Evolutionary conservation across 1,140 invertebrate species (phyloP), one percentile per base, ranked within the genome.

Genomic region (Zeugodacus cucurbitae): DNA sequence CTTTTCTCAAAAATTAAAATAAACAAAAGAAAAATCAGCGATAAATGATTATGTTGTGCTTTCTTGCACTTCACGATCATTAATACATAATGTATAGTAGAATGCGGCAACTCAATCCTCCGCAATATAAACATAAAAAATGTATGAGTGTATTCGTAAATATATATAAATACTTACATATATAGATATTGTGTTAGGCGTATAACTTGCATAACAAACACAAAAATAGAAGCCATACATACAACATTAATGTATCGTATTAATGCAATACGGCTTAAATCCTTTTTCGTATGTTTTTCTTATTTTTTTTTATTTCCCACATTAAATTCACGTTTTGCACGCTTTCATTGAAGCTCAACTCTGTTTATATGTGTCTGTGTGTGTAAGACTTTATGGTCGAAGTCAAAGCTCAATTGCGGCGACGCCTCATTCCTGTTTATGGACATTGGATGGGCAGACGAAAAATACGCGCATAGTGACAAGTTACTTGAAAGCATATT

Each of bases 241-340:
- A 32, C 29, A 11, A 29, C 26, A 62, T 29, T 10, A n/a, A n/a
- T n/a, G n/a, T n/a, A 62, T 26, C 59, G 29, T 34, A 67, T 67
- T 29, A 62, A 62, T 62, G 10, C 5, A 26, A 26, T 1, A 62
- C 22, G 34, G 41, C 29, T 34, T 34, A 32, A 32, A 29, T 67
- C 64, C 29, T 67, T 67, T 67, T 41, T 22, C 32, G 34, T 74
- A 22, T 22, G 67, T 74, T 37, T 74, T 74, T 41, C 22, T 74
- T 22, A 14, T 37, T 37, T 8, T 37, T 8, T 20, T 54, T 74
- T 6, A 37, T 74, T 74, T 74, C 22, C 4, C 17, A 14, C 34
- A 37, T 74, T 74, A 74, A 74, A 74, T 34, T 74, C 67, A 74
- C 34, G 67, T 74, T 74, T 74, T 37, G 34, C 34, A 22, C 67